phyloP scores from a whole-genome alignment of 2,797 vertebrate species.

The Myotis findleyi region DNA sequence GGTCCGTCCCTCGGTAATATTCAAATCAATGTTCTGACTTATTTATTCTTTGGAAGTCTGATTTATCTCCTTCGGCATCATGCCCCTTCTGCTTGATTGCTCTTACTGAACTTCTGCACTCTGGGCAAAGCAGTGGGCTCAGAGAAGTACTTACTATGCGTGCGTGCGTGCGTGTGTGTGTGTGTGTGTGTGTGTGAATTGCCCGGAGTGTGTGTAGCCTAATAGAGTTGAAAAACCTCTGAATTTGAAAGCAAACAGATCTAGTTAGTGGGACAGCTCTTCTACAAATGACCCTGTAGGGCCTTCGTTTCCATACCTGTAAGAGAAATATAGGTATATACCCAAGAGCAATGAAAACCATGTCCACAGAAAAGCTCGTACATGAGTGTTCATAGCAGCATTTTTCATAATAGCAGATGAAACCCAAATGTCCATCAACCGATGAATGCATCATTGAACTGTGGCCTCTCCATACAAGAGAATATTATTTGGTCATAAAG shows the following conservation, averaged over 20 bases:
- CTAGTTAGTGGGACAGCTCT: background rate
- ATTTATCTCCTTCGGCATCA: background rate
- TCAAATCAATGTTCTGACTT: slow-evolving; percentile 70
- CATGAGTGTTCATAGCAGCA: background rate
- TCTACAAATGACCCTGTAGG: background rate
- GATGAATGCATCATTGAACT: background rate
- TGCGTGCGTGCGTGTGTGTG: background rate
- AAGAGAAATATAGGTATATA: background rate
- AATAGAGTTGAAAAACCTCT: background rate
- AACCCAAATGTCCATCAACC: background rate
- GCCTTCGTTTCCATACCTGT: background rate
- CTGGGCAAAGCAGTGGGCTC: background rate
- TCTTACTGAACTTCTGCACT: slow-evolving; percentile 19
- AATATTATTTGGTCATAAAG: background rate
- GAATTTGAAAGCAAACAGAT: background rate
- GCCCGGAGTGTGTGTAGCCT: background rate
- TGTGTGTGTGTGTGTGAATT: background rate
- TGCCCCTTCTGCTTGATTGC: slow-evolving; percentile 11
- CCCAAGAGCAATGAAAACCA: background rate
- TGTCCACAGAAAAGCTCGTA: background rate
- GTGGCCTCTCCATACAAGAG: no score
- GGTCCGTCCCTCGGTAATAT: slow-evolving; percentile 37
- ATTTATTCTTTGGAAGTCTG: slow-evolving; percentile 68
- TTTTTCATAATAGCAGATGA: background rate
- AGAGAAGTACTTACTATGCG: background rate